These are phyloP conservation scores for Malacoraja senta DNA, from an alignment of 2,797 vertebrate species.

Conservation along the genomic window DNA sequence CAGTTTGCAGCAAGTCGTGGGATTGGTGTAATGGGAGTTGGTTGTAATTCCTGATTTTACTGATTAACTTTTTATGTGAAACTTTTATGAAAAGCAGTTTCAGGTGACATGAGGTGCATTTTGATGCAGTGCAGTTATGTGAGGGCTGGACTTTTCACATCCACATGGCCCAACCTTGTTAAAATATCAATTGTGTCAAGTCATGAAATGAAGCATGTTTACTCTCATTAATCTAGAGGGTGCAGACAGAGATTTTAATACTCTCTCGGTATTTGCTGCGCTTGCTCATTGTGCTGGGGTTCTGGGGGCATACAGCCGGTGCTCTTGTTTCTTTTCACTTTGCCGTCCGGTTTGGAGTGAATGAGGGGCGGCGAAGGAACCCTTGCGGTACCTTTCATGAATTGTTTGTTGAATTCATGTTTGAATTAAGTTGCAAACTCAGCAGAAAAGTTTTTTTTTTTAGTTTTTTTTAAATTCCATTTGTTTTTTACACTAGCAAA, in stretches of 20 bases:
- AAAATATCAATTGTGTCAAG: conserved; percentile 38
- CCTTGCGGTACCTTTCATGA: neutral
- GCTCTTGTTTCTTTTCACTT: neutral
- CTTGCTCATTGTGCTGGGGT: neutral
- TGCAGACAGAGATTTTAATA: conserved; percentile 18
- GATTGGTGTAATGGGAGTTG: neutral
- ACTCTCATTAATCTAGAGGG: conserved; percentile 18
- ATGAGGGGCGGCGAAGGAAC: neutral
- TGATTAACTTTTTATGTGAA: conserved; percentile 38
- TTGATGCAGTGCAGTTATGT: conserved; percentile 30
- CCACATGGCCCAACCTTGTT: conserved; percentile 31
- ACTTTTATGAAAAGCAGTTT: conserved; percentile 39
- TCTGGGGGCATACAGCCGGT: neutral
- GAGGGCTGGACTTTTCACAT: conserved; percentile 15
- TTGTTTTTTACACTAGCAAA: too few species aligned
- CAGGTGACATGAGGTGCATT: conserved; percentile 36
- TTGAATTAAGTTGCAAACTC: neutral
- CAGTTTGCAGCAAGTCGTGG: neutral
- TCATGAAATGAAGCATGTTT: conserved; percentile 35
- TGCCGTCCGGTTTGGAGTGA: neutral
- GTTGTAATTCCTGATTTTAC: conserved; percentile 28
- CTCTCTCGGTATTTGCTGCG: conserved; percentile 10
- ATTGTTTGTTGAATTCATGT: conserved; percentile 8
- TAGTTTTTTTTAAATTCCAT: too few species aligned
- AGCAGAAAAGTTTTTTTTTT: neutral